Percentiles rank a stretch among this genome's conserved stretches.
These are phyloP conservation scores for Omphaloscelis lunosa DNA, from an alignment of 2,888 invertebrate genomes.

Conservation along the genomic window DNA sequence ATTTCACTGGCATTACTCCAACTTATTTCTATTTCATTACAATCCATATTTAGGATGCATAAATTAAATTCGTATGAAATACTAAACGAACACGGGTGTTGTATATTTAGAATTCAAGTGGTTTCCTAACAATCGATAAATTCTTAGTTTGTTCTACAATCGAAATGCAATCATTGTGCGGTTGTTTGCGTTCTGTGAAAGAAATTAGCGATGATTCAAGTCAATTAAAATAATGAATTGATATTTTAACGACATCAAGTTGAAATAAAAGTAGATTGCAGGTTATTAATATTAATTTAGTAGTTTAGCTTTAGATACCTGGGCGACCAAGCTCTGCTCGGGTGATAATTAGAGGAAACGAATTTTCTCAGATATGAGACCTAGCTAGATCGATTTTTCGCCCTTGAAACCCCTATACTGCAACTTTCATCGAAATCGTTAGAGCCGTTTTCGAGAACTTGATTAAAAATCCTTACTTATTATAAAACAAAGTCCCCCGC, in stretches of 20 bases:
- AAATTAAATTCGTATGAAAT: conserved; percentile 51
- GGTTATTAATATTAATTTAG: background rate
- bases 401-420: no score
- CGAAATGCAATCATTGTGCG: conserved; percentile 19
- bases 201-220: background rate
- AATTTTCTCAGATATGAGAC: no score
- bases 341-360: no score
- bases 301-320: background rate
- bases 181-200: conserved; percentile 1
- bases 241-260: background rate
- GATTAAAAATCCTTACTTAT: no score
- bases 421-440: no score
- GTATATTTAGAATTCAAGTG: conserved; percentile 58
- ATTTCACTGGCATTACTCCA: conserved; percentile 38
- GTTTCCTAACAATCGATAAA: conserved; percentile 49
- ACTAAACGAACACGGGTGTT: conserved; percentile 48
- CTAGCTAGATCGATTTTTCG: no score
- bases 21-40: conserved; percentile 52
- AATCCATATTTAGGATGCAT: conserved; percentile 52
- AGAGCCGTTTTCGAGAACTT: no score
- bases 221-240: background rate
- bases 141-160: conserved; percentile 50
- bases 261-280: background rate
- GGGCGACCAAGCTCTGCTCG: no score
- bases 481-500: no score